Evolutionary conservation across 2,113 vertebrate genomes (phyloP).

Genomic region (Setophaga petechia): DNA sequence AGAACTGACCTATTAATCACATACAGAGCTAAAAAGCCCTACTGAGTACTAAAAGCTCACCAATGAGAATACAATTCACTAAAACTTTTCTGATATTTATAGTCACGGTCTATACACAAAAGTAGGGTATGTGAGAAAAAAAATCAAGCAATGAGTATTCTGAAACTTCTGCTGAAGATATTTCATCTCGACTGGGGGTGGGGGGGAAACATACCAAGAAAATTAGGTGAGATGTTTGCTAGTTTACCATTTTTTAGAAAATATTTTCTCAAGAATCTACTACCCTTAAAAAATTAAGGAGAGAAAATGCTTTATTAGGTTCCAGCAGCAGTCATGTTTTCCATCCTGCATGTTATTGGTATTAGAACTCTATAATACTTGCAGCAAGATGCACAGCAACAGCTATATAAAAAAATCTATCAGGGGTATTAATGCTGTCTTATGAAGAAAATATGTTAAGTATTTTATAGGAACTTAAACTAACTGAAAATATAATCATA

Average conservation of each 20-base stretch:
- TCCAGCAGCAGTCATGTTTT: background rate
- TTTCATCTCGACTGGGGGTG: background rate
- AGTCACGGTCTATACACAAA: background rate
- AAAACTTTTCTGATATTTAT: slow-evolving; percentile 8
- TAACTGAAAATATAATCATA: background rate
- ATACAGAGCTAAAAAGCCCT: background rate
- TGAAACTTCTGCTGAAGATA: background rate
- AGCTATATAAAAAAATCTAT: background rate
- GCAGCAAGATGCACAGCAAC: background rate
- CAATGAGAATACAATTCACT: background rate
- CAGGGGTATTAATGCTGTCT: background rate
- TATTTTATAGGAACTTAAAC: background rate
- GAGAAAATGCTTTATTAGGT: background rate
- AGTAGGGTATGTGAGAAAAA: background rate
- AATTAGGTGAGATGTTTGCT: background rate
- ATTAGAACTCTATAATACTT: background rate
- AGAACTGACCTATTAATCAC: slow-evolving; percentile 50
- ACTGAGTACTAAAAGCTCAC: background rate
- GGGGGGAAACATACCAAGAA: background rate
- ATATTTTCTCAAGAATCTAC: background rate
- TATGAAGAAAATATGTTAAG: background rate
- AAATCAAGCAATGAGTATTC: background rate
- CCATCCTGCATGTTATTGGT: background rate
- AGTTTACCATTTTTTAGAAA: background rate
- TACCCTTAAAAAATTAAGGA: background rate